Evolutionary conservation across 1,140 invertebrate species (phyloP), one percentile per base, ranked within the genome.

Genomic region (Aphaenogaster ashmeadi): DNA sequence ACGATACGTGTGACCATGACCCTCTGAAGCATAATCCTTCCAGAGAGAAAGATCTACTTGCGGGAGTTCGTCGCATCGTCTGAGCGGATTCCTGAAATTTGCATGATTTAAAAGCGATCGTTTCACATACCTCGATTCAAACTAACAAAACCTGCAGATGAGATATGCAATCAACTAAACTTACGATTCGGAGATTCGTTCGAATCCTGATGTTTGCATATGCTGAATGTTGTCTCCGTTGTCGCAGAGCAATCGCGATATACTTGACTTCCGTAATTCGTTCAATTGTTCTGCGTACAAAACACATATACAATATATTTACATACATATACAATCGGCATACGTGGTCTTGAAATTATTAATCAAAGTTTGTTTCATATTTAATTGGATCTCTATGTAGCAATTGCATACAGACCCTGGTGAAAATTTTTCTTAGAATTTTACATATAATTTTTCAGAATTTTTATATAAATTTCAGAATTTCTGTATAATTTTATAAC

Each of bases 201-300:
- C 91, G 91, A 97, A 97, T 36, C 96, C 97, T 93, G 93, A 93
- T 3, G 96, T 97, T 95, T 99, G 99, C 95, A 99, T 97, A 1
- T 96, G 95, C 74, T 96, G 94, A 52, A 98, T 96, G 67, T 97
- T 95, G 90, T 98, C 97, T 5, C 97, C 97, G 92, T 99, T 99
- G 92, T 99, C 98, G 93, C 99, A 99, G 36, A 99, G 94, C 7
- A 99, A 94, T 80, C 98, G 96, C 0, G 98, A 97, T 85, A 99
- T 96, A 66, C 97, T 98, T 0, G 97, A 95, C 93, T 99, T 98
- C 15, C 98, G 96, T 86, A 99, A 97, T 95, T 99, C 98, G 58
- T 96, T 96, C 7, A 99, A 94, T 97, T 99, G 98, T 91, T 97
- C 98, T 98, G 91, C 5, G 15, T n/a, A 52, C 3, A 15, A 96